Evolutionary conservation across 2,888 invertebrate species (phyloP), one percentile per base, ranked within the genome.

Genomic region (Agrotis exclamationis): DNA sequence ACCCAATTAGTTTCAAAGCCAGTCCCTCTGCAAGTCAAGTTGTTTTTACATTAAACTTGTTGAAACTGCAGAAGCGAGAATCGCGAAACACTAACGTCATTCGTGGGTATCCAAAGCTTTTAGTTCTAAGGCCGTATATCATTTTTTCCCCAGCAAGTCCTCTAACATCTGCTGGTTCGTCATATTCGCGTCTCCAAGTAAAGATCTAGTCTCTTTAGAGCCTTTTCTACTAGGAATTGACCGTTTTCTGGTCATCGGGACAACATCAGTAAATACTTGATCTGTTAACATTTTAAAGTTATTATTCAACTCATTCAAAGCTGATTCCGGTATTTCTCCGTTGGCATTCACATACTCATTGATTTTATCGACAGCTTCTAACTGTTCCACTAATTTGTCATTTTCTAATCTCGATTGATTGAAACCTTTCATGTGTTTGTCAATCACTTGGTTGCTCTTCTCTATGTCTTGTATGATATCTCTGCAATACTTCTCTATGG

Each of bases 281-380:
- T 95, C 92, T 0, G 93, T 90, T 47, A 96, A 80, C 82, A 92
- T 91, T 86, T 95, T 93, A 60, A 96, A 95, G 76, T 96, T 95
- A 79, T 96, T 94, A 79, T 96, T 95, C 48, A 96, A 75, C 73
- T 95, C 95, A 22, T 82, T 82, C 13, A 95, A 88, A 33, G 95
- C 86, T 39, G 91, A 88, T 39, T 90, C 86, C 0, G 95, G 92
- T 62, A 96, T 91, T 39, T 93, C 94, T 0, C 88, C 89, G 28
- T 89, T 89, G 1, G 85, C 84, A 59, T 90, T 95, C 1, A 97
- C 93, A 72, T 94, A 92, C 13, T 96, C 92, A 75, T 96, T 96
- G 16, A 96, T 91, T 84, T 94, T 94, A 82, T 97, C 96, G 0
- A 96, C 96, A 54, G 94, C 94, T 86, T 96, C 92, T 57, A 97